Evolutionary conservation across 2,888 invertebrate genomes (phyloP), one percentile per base, ranked within the genome.

Genomic region (Pammene fasciana): DNA sequence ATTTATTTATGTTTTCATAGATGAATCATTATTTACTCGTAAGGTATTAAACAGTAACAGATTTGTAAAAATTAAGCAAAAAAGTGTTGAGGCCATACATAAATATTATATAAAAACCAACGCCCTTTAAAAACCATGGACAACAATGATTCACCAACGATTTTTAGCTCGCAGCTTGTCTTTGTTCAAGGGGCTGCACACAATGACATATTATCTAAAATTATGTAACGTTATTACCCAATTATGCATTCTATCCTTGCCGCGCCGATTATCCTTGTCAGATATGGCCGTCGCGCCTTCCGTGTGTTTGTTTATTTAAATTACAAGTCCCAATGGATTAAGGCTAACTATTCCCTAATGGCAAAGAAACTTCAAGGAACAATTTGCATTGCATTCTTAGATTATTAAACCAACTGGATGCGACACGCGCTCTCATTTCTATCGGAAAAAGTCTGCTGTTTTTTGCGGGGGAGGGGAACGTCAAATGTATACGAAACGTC

Each of bases 211-310:
- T 68, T 68, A 68, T 68, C 43, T 68, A 18, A 68, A 65, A 68
- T 70, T 60, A 65, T 65, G 36, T 65, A 70, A 70, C 70, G 59
- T 65, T 65, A 70, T 74, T 71, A 73, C 71, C 75, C 68, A 75
- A 78, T 79, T 81, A 80, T 62, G 72, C 75, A 83, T 82, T 79
- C 80, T 71, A 75, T 77, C 74, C 77, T 77, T 76, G 81, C 71
- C 34, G 41, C 41, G 60, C 61, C 75, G 71, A 79, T 84, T 84
- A 83, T 78, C 85, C 84, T 85, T 82, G 83, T 77, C 78, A 65
- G 61, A 65, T 79, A 80, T 74, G 77, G 79, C 43, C 34, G 45
- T 14, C 26, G 26, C 55, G 50, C 54, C 73, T 73, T 73, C 73
- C 73, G 73, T 34, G 65, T 62, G 62, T 62, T 72, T 72, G 72